Conservation (phyloP, 2,113 vertebrate species). For the Cryptomyrus ogoouensis region DNA sequence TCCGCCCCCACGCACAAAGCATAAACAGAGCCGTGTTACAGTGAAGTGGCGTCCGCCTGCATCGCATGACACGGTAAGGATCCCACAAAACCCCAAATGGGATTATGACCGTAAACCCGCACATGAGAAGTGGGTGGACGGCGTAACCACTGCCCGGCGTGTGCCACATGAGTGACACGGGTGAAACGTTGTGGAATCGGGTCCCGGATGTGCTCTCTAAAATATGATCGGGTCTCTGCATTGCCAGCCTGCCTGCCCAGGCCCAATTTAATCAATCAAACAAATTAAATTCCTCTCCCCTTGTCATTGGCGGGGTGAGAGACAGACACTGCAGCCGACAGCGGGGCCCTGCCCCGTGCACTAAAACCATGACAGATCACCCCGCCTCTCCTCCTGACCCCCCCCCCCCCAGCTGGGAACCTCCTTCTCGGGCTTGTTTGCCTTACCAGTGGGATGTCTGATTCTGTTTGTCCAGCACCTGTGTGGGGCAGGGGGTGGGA, state of each 20-base stretch:
- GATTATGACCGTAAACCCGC: neutral
- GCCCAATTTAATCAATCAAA: conserved; percentile 3
- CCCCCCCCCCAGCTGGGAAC: neutral
- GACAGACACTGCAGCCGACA: neutral
- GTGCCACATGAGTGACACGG: neutral
- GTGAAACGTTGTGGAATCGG: neutral
- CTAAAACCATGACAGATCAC: neutral
- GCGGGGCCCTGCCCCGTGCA: neutral
- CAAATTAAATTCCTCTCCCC: neutral
- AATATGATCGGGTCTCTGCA: neutral
- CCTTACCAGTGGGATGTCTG: neutral
- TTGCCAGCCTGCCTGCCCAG: no score
- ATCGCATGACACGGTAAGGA: neutral
- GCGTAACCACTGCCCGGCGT: neutral
- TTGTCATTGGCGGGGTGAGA: neutral
- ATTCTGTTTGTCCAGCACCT: neutral
- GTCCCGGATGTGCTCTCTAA: neutral
- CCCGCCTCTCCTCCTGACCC: neutral
- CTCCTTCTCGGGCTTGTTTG: neutral
- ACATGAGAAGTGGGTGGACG: neutral
- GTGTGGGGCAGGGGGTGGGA: neutral
- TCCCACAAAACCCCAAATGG: neutral
- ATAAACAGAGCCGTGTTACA: neutral
- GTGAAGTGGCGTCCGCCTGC: neutral
- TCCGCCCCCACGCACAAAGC: neutral